phyloP scores from a whole-genome alignment of 2,888 invertebrate species.

The Patella caerulea region DNA sequence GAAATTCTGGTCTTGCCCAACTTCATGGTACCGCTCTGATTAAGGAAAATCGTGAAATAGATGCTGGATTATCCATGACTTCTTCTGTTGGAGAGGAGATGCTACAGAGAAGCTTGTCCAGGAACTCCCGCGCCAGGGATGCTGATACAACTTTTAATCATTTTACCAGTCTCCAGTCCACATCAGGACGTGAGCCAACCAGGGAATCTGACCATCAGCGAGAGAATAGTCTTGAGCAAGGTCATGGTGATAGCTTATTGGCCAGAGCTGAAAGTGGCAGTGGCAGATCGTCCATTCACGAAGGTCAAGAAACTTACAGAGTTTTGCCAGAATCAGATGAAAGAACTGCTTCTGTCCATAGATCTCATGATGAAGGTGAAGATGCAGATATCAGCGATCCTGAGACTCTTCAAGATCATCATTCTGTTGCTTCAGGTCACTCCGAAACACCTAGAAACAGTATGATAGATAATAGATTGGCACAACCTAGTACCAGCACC shows the following conservation, averaged over 20 bases:
- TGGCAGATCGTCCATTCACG: neutral
- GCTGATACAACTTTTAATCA: conserved; percentile 14
- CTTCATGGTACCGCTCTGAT: no score
- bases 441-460: neutral
- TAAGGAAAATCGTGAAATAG: no score
- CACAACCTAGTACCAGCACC: neutral
- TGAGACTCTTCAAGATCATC: neutral
- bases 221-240: no score
- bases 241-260: no score
- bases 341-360: neutral
- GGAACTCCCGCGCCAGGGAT: neutral
- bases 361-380: neutral
- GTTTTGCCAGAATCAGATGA: neutral
- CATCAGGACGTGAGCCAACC: neutral
- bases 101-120: neutral
- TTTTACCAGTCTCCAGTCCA: conserved; percentile 3
- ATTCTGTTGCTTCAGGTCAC: conserved; percentile 2
- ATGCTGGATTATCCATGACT: neutral
- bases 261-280: neutral
- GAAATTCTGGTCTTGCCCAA: no score
- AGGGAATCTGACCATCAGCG: neutral
- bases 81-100: neutral
- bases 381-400: neutral
- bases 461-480: neutral
- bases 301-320: neutral